Evolutionary conservation across 1,140 invertebrate species (phyloP).

Genomic region (Bombus balteatus): DNA sequence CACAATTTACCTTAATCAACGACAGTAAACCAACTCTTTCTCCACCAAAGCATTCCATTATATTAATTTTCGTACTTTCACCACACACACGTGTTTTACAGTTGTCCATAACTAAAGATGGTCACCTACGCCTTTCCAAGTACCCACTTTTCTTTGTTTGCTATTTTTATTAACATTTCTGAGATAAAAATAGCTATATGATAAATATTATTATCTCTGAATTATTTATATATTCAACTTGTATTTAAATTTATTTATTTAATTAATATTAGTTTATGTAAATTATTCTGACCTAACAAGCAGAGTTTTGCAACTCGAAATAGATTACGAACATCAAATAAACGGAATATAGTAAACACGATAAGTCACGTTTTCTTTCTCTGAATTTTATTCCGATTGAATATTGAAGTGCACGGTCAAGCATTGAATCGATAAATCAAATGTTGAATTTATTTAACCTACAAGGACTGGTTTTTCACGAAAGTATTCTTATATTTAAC

Average conservation of each 20-base stretch:
- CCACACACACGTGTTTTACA: too few species aligned
- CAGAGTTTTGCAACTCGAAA: neutral
- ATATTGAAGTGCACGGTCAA: slow-evolving; percentile 36
- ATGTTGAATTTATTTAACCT: slow-evolving; percentile 33
- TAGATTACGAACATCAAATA: slow-evolving; percentile 4
- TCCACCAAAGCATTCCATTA: too few species aligned
- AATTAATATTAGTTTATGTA: neutral
- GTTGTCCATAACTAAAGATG: too few species aligned
- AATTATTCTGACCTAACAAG: neutral
- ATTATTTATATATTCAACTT: too few species aligned
- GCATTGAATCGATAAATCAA: slow-evolving; percentile 39
- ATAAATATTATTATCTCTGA: too few species aligned
- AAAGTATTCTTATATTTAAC: neutral
- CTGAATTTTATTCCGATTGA: slow-evolving; percentile 32
- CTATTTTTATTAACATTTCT: too few species aligned
- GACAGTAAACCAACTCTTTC: too few species aligned
- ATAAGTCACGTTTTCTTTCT: slow-evolving; percentile 35
- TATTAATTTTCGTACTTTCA: too few species aligned
- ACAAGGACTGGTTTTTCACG: neutral
- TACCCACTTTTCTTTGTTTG: too few species aligned
- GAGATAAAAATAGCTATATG: too few species aligned
- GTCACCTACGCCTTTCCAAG: too few species aligned
- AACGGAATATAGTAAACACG: neutral
- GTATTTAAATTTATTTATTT: neutral
- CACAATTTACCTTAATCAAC: too few species aligned